Evolutionary conservation across 2,888 invertebrate genomes (phyloP), one percentile per base, ranked within the genome.

Genomic region (Sthenelais limicola): DNA sequence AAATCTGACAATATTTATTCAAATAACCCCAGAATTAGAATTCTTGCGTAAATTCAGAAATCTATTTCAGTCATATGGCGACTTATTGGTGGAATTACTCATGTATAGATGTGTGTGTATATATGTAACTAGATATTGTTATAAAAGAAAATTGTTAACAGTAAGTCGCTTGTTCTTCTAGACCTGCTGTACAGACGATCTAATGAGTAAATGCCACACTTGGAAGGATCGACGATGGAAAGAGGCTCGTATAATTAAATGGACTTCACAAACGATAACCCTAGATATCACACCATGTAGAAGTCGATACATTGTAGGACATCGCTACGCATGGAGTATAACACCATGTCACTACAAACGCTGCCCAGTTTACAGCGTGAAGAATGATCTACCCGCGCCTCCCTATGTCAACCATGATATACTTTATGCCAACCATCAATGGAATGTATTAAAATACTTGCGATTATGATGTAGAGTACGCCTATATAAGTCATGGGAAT

Each of bases 281-380:
- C 47, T 71, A 5, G 26, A 28, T 1, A 18, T 21, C 18, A 47
- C 26, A 32, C 15, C n/a, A 18, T 71, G 71, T 48, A n/a, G 18
- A 18, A 28, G 30, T 24, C 9, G 28, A 28, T 71, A 47, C 24
- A 32, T 71, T 21, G n/a, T 62, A 28, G 71, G 71, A 18, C 24
- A 28, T 28, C 58, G 71, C 21, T 71, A 66, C 62, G 32, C 26
- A 12, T 71, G 71, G 71, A 51, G 71, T 26, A 33, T 26, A 0
- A 71, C 62, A 7, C 71, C 71, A 9, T 80, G 80, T 54, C 26
- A 26, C 0, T 77, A 76, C 52, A 74, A 76, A 49, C 38, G 51
- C 9, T 80, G 80, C 69, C 74, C 78, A 18, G 75, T 81, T 12
- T 80, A 81, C 67, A 77, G 70, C n/a, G 58, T 54, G 9, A 74